Percentiles rank a stretch among this genome's conserved stretches.
Evolutionary conservation across 2,113 vertebrate species (phyloP).

Genomic region (Monopterus albus): DNA sequence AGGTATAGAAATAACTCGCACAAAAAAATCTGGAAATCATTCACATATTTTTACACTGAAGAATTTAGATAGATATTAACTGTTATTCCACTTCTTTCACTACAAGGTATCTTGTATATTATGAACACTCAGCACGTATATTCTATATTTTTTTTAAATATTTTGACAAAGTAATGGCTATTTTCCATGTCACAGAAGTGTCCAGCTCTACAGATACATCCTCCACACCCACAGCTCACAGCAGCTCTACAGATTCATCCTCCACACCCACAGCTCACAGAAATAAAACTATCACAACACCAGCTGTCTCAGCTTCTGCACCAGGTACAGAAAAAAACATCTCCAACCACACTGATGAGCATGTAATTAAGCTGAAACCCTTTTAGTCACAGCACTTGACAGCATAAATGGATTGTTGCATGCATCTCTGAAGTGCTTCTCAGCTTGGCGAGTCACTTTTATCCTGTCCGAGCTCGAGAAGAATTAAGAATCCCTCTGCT

Average conservation of each 20-base stretch:
- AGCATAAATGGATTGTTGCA: background rate
- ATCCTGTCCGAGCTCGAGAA: background rate
- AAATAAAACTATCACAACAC: constrained; percentile 5
- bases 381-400: background rate
- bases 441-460: background rate
- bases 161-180: background rate
- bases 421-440: constrained; percentile 4
- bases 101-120: background rate
- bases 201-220: background rate
- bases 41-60: no score
- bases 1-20: constrained; percentile 39
- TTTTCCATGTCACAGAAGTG: constrained; percentile 22
- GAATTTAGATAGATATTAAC: no score
- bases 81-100: no score
- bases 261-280: constrained; percentile 18
- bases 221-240: constrained; percentile 26
- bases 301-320: background rate
- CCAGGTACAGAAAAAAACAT: constrained; percentile 39
- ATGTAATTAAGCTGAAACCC: background rate
- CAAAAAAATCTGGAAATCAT: background rate
- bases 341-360: background rate
- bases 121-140: no score
- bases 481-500: constrained; percentile 2
- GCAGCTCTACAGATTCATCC: background rate
- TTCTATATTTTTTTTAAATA: no score